Evolutionary conservation across 2,113 vertebrate genomes (phyloP).

Genomic region (Vulpes lagopus): DNA sequence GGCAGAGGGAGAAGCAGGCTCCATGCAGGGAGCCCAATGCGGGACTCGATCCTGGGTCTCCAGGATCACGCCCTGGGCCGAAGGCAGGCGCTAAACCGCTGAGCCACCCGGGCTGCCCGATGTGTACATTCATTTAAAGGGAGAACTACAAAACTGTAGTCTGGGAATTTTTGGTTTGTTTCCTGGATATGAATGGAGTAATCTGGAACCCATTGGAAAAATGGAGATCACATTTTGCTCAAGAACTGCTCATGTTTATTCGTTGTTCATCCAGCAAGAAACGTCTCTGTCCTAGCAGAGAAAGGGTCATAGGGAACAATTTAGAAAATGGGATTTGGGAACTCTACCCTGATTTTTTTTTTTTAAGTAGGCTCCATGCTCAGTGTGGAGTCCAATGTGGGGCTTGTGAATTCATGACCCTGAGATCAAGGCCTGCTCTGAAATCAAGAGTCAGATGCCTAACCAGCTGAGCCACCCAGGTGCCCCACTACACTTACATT

Average conservation of each 20-base stretch:
- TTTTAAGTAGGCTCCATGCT: neutral
- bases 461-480: neutral
- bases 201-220: neutral
- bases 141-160: neutral
- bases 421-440: neutral
- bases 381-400: neutral
- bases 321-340: neutral
- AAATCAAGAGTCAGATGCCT: neutral
- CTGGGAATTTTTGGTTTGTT: neutral
- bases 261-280: neutral
- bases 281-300: neutral
- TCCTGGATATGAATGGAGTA: neutral
- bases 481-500: no score
- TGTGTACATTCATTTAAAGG: neutral
- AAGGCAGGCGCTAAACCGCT: no score
- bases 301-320: no score
- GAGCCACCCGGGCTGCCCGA: neutral
- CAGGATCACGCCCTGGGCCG: no score
- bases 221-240: neutral
- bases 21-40: no score
- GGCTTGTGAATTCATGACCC: neutral
- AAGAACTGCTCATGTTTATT: neutral
- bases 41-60: no score
- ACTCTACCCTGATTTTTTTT: neutral
- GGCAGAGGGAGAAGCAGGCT: no score